These are phyloP conservation scores for Setophaga petechia DNA, from an alignment of 2,113 vertebrate species.

Conservation along the genomic window DNA sequence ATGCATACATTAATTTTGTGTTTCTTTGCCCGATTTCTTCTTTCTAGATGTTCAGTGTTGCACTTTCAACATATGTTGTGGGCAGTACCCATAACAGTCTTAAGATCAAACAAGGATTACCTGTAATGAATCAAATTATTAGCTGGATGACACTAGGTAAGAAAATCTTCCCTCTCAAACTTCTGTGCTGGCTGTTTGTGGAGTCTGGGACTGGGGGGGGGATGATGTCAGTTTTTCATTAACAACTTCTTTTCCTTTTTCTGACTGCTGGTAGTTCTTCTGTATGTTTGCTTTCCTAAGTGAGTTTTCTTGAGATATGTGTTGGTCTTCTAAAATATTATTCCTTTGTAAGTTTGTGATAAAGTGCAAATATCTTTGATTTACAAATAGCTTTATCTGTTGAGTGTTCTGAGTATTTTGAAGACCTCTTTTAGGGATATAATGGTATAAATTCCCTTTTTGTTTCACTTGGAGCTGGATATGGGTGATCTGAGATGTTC, in stretches of 20 bases:
- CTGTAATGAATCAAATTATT: slow-evolving; percentile 85
- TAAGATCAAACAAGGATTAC: slow-evolving; percentile 85
- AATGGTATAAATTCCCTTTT: neutral
- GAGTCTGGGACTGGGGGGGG: neutral
- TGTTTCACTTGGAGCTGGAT: neutral
- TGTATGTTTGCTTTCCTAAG: neutral
- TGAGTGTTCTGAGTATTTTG: neutral
- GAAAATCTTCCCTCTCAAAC: neutral
- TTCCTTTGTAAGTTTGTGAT: neutral
- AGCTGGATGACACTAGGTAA: slow-evolving; percentile 92
- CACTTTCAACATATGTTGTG: slow-evolving; percentile 80
- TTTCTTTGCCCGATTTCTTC: neutral
- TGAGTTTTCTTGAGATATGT: neutral
- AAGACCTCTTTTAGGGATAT: neutral
- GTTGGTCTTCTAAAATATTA: neutral
- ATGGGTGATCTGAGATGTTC: neutral
- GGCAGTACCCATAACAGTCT: slow-evolving; percentile 88
- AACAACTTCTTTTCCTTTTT: neutral
- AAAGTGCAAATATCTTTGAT: neutral
- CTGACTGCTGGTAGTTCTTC: neutral
- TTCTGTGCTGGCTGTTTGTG: neutral
- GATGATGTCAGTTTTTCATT: neutral
- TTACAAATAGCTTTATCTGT: neutral
- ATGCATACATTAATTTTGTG: neutral
- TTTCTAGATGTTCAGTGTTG: slow-evolving; percentile 82